Evolutionary conservation across 2,888 invertebrate genomes (phyloP).

Genomic region (Tortricodes alternella): DNA sequence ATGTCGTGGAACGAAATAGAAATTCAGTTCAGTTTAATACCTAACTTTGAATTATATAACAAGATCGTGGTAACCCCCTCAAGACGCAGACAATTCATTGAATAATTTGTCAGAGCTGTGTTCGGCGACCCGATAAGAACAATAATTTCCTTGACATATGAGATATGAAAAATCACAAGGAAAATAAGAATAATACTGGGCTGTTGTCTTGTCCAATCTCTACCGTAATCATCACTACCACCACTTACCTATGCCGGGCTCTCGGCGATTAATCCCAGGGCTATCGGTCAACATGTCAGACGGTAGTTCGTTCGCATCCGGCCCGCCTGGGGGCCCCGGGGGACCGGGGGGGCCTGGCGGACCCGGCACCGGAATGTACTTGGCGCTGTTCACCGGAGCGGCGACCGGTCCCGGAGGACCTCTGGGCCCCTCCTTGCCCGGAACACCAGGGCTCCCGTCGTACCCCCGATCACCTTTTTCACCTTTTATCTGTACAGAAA

Average conservation of each 20-base stretch:
- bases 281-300: conserved; percentile 71
- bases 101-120: too few species aligned
- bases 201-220: background rate
- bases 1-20: too few species aligned
- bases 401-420: conserved; percentile 87
- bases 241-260: conserved; percentile 55
- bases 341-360: conserved; percentile 88
- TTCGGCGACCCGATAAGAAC: too few species aligned
- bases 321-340: conserved; percentile 62
- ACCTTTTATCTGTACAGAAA: conserved; percentile 73
- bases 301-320: conserved; percentile 56
- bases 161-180: too few species aligned
- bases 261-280: conserved; percentile 65
- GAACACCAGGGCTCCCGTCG: conserved; percentile 81
- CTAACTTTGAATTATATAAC: too few species aligned
- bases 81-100: too few species aligned
- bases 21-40: too few species aligned
- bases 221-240: background rate
- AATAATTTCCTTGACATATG: too few species aligned
- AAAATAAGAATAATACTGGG: background rate
- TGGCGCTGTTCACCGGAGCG: conserved; percentile 73
- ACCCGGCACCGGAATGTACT: conserved; percentile 89
- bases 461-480: conserved; percentile 88
- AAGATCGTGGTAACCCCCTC: too few species aligned
- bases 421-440: conserved; percentile 79